Conservation (phyloP, 2,797 vertebrate genomes). For the Antrozous pallidus region DNA sequence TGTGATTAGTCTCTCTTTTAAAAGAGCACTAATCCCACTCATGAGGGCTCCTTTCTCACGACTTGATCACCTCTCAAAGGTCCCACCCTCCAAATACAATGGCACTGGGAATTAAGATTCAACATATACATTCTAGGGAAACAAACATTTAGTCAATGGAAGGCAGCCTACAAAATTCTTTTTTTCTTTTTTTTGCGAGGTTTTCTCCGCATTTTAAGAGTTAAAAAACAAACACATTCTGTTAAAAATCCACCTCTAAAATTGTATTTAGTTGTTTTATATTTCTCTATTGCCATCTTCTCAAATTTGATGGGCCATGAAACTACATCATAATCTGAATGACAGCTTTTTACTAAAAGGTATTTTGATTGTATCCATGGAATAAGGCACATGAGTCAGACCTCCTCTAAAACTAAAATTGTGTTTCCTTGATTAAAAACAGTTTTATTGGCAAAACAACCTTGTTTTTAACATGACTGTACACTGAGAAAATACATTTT, state of each 20-base stretch:
- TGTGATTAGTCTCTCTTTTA: background rate
- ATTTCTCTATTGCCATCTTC: background rate
- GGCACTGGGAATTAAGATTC: background rate
- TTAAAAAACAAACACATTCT: background rate
- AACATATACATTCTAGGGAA: background rate
- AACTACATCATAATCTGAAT: background rate
- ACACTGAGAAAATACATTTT: background rate
- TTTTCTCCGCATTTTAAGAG: background rate
- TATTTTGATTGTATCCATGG: background rate
- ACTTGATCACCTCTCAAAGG: background rate
- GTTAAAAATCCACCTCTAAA: constrained; percentile 44
- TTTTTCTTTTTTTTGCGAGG: background rate
- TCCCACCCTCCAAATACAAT: background rate
- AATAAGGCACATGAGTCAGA: background rate
- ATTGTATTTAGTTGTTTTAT: background rate
- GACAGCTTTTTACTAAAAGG: constrained; percentile 2
- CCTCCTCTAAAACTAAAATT: background rate
- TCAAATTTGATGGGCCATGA: background rate
- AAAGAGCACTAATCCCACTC: background rate
- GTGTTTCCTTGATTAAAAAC: constrained; percentile 20
- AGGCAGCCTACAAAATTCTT: background rate
- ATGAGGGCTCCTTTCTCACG: background rate
- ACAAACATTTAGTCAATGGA: background rate
- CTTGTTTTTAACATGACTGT: background rate
- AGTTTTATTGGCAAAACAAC: background rate